Conservation (phyloP, 2,797 vertebrate genomes). For the Leuciscus waleckii region DNA sequence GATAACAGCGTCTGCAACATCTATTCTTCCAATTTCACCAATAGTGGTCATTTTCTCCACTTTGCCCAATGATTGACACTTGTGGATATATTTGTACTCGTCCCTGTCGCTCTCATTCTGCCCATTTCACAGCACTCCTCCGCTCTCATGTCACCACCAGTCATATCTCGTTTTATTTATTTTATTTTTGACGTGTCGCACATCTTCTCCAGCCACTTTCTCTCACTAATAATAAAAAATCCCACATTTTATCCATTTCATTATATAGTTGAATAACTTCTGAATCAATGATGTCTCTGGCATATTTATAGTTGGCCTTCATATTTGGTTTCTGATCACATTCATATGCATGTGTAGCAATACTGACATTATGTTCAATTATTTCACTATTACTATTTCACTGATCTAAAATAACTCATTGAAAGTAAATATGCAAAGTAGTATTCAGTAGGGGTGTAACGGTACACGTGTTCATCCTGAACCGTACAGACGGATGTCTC, state of each 20-base stretch:
- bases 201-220: slow-evolving; percentile 9
- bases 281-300: background rate
- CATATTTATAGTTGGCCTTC: background rate
- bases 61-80: slow-evolving; percentile 22
- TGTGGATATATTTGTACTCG: slow-evolving; percentile 30
- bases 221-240: background rate
- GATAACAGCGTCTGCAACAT: slow-evolving; percentile 8
- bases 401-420: background rate
- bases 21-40: slow-evolving; percentile 12
- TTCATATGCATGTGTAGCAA: background rate
- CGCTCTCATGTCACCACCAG: background rate
- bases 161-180: background rate
- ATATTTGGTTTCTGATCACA: background rate
- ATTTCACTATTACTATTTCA: background rate
- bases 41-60: slow-evolving; percentile 21
- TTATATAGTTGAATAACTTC: background rate
- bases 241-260: background rate
- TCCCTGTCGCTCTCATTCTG: background rate
- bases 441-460: too few relatives aligned
- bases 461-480: too few relatives aligned
- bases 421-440: too few relatives aligned
- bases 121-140: slow-evolving; percentile 19
- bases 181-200: background rate
- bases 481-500: too few relatives aligned
- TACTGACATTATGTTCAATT: background rate